Evolutionary conservation across 2,113 vertebrate genomes (phyloP).

Genomic region (Chionomys nivalis): DNA sequence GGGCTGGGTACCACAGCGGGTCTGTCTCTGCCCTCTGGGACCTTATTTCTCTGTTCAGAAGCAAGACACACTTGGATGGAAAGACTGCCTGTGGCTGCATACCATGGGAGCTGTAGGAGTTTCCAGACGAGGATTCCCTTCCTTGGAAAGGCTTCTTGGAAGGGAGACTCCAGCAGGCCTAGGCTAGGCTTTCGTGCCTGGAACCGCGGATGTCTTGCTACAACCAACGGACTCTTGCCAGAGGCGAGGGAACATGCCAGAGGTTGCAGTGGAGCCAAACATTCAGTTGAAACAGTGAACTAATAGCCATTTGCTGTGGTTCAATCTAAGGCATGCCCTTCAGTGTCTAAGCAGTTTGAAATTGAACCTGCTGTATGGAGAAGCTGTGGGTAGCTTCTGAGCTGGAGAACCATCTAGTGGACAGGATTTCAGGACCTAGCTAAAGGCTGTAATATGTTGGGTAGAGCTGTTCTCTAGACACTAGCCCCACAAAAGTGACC

Average conservation of each 20-base stretch:
- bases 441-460: no score
- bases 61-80: neutral
- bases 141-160: neutral
- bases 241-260: neutral
- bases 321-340: neutral
- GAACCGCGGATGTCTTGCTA: no score
- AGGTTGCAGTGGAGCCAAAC: neutral
- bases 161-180: neutral
- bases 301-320: neutral
- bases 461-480: neutral
- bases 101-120: neutral
- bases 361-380: neutral
- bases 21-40: neutral
- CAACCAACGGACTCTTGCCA: neutral
- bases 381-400: neutral
- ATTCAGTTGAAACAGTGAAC: neutral
- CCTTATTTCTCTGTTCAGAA: neutral
- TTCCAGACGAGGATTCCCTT: neutral
- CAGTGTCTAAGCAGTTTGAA: neutral
- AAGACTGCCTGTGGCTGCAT: neutral
- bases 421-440: neutral
- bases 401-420: neutral
- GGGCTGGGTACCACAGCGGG: neutral
- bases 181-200: neutral
- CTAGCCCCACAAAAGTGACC: rapidly evolving